These are phyloP conservation scores for Linyphia triangularis DNA, from an alignment of 2,888 invertebrate species.

Conservation along the genomic window DNA sequence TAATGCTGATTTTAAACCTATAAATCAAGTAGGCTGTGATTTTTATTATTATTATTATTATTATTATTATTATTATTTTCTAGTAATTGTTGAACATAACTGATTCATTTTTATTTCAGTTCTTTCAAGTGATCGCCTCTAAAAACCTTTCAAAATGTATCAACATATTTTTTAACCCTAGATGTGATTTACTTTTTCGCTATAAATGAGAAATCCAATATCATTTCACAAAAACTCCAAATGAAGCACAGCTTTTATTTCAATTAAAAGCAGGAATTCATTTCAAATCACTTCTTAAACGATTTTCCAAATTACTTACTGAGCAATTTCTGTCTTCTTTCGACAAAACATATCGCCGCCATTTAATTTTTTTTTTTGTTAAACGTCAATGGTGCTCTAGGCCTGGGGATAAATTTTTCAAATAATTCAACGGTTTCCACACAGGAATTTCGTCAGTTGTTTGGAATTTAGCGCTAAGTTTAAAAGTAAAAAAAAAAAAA, in stretches of 20 bases:
- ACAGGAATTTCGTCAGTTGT: constrained; percentile 26
- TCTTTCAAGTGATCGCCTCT: too few species aligned
- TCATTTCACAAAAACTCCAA: not conserved
- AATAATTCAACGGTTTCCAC: not conserved
- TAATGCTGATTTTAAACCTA: too few species aligned
- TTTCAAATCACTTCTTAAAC: not conserved
- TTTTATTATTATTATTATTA: too few species aligned
- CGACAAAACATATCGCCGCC: constrained; percentile 10
- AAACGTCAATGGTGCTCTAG: not conserved
- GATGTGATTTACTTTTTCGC: too few species aligned
- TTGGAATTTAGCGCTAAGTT: constrained; percentile 37
- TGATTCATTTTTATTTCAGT: too few species aligned
- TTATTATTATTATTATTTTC: too few species aligned
- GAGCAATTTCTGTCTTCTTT: not conserved
- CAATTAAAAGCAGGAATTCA: not conserved
- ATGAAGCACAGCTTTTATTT: not conserved
- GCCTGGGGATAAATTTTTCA: not conserved
- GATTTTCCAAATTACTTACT: not conserved
- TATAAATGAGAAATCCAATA: too few species aligned
- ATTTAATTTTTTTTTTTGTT: constrained; percentile 33
- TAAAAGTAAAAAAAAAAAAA: constrained; percentile 10
- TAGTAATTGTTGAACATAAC: too few species aligned
- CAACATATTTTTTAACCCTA: too few species aligned
- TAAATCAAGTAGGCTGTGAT: too few species aligned
- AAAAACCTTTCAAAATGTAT: too few species aligned